Percentiles rank a stretch among this genome's conserved stretches.
Evolutionary conservation across 1,140 invertebrate species (phyloP).

Genomic region (Lepidurus arcticus): DNA sequence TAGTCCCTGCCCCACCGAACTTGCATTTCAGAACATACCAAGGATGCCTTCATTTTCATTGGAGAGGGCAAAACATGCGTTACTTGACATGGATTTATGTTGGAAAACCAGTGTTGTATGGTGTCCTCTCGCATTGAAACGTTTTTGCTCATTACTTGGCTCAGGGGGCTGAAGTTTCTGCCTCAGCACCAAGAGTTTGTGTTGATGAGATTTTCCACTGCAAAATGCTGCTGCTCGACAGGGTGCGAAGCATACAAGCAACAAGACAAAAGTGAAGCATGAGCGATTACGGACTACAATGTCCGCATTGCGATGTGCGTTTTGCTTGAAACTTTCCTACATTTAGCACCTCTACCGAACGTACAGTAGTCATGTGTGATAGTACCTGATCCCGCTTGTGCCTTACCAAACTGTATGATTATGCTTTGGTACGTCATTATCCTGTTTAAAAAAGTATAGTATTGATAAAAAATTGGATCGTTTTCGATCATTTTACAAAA

Average conservation of each 20-base stretch:
- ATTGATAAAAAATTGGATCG: too few relatives aligned
- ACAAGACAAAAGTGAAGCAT: not conserved
- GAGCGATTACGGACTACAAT: not conserved
- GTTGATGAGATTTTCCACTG: not conserved
- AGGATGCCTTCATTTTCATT: not conserved
- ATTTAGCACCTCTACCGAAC: too few relatives aligned
- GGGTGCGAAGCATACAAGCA: not conserved
- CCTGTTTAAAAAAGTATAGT: too few relatives aligned
- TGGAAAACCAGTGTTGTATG: not conserved
- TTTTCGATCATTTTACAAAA: too few relatives aligned
- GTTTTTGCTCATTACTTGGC: slow-evolving; percentile 15
- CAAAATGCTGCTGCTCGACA: not conserved
- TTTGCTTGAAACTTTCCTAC: not conserved
- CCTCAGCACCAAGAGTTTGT: not conserved
- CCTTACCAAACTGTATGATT: too few relatives aligned
- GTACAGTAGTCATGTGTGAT: too few relatives aligned
- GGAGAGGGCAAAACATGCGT: not conserved
- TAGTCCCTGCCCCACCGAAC: not conserved
- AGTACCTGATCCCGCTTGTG: too few relatives aligned
- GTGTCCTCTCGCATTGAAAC: not conserved
- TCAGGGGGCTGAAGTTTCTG: not conserved
- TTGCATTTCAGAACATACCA: not conserved
- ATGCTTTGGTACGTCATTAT: too few relatives aligned
- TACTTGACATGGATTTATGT: slow-evolving; percentile 6
- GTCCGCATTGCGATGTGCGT: not conserved